Percentiles rank a stretch among this genome's conserved stretches.
Conservation (phyloP, 2,797 vertebrate species). For the Antrozous pallidus region DNA sequence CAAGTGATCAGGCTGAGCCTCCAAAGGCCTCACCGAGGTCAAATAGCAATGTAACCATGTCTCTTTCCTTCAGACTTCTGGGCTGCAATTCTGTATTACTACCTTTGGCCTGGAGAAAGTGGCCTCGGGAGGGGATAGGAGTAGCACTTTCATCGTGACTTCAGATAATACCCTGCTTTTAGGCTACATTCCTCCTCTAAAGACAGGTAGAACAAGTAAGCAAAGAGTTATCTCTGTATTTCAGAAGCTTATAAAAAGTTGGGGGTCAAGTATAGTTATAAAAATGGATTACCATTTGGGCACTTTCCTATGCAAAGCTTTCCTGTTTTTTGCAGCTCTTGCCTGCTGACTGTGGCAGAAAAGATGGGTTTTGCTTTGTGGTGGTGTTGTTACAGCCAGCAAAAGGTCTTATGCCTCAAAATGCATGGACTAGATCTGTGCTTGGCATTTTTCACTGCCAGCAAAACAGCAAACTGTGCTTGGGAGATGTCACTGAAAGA, state of each 20-base stretch:
- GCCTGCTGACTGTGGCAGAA: constrained; percentile 56
- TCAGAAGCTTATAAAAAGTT: constrained; percentile 45
- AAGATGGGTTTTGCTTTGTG: constrained; percentile 57
- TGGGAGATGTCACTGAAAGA: constrained; percentile 63
- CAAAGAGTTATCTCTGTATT: constrained; percentile 48
- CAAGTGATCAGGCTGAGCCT: not conserved
- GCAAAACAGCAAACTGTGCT: constrained; percentile 53
- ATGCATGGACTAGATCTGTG: constrained; percentile 46
- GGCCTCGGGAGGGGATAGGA: not conserved
- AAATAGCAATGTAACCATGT: not conserved
- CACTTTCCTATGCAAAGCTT: constrained; percentile 54
- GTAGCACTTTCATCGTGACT: not conserved
- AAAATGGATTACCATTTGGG: constrained; percentile 63
- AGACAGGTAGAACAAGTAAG: not conserved
- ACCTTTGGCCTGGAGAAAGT: not conserved
- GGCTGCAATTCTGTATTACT: not conserved
- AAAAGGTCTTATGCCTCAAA: constrained; percentile 58
- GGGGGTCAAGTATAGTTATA: constrained; percentile 44
- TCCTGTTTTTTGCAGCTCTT: constrained; percentile 8
- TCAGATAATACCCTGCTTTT: not conserved
- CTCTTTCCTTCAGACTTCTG: not conserved
- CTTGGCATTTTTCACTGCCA: constrained; percentile 64
- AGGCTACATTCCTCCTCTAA: not conserved
- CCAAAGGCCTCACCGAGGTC: not conserved
- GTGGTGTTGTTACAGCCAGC: constrained; percentile 50